These are phyloP conservation scores for Apostichopus parvimensis DNA, from an alignment of 35 echinoderm and acorn worm species.

Conservation along the genomic window DNA sequence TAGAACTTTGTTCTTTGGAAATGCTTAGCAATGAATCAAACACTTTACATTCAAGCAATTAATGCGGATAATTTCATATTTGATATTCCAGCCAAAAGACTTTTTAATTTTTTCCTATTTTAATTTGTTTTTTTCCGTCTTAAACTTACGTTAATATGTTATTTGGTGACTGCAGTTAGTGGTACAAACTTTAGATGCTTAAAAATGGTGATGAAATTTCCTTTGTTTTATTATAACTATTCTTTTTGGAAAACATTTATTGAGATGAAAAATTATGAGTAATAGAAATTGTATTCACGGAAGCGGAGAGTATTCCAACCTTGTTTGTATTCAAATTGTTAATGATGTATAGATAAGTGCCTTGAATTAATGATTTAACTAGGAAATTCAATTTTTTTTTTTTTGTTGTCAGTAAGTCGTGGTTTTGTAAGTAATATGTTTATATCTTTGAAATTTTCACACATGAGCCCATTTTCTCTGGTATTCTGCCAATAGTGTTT, in stretches of 20 bases:
- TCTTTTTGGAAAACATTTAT: too few relatives aligned
- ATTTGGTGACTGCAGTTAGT: not conserved
- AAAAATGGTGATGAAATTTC: not conserved
- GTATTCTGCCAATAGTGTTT: not conserved
- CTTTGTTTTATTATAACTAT: not conserved
- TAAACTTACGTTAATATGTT: not conserved
- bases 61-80: not conserved
- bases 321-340: not conserved
- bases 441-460: not conserved
- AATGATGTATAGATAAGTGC: not conserved
- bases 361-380: not conserved
- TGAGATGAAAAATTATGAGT: too few relatives aligned
- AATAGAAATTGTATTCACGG: not conserved
- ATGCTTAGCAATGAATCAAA: not conserved
- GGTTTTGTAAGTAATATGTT: not conserved
- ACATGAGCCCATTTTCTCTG: not conserved
- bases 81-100: not conserved
- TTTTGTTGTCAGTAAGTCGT: not conserved
- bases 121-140: not conserved
- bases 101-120: not conserved
- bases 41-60: not conserved
- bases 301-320: not conserved
- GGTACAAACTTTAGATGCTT: not conserved
- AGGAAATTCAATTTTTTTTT: not conserved
- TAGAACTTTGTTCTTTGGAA: too few relatives aligned